Conservation (phyloP, 2,797 vertebrate species). For the Phyllotis vaccarum region DNA sequence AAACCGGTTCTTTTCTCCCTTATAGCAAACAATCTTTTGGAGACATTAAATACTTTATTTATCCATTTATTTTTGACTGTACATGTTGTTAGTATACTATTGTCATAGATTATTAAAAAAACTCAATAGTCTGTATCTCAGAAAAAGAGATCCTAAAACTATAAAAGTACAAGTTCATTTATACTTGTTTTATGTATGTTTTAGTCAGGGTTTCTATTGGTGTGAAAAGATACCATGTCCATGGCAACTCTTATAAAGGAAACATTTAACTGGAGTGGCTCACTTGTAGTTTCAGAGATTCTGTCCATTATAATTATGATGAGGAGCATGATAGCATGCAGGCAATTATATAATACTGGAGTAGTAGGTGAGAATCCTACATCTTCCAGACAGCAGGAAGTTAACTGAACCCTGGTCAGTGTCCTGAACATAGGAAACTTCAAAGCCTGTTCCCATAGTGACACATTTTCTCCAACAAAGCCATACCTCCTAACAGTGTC, state of each 20-base stretch:
- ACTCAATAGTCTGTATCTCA: background rate
- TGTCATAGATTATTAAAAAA: background rate
- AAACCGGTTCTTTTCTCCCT: conserved; percentile 2
- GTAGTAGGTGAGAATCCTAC: background rate
- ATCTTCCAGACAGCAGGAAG: background rate
- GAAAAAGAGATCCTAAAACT: background rate
- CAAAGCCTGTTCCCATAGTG: background rate
- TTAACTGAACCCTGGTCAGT: background rate
- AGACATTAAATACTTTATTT: background rate
- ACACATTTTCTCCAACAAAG: background rate
- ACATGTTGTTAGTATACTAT: conserved; percentile 5
- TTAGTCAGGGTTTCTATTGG: background rate
- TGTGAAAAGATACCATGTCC: background rate
- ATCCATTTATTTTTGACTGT: background rate
- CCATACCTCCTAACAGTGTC: background rate
- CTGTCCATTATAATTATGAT: background rate
- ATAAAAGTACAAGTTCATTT: background rate
- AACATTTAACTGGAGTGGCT: background rate
- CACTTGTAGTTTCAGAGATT: background rate
- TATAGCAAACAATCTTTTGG: background rate
- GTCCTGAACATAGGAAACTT: background rate
- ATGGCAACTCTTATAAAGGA: background rate
- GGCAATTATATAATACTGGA: background rate
- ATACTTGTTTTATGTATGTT: background rate
- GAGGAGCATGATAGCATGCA: background rate